Conservation (phyloP, 2,797 vertebrate genomes). For the Eurystomus glaucurus region DNA sequence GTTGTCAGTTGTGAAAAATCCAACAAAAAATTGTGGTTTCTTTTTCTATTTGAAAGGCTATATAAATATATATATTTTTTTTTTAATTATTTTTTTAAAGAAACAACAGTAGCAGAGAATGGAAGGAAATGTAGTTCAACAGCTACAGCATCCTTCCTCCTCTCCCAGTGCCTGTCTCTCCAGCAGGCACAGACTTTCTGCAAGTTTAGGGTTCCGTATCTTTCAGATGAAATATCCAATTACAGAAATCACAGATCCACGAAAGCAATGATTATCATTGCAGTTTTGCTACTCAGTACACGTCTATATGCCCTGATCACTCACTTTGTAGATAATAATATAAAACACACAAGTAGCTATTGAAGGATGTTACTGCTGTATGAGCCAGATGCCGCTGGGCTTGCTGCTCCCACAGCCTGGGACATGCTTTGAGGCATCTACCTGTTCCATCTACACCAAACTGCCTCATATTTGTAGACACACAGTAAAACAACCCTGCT, state of each 20-base stretch:
- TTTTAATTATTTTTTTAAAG: not conserved
- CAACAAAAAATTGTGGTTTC: not conserved
- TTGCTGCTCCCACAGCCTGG: not conserved
- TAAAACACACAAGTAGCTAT: constrained; percentile 30
- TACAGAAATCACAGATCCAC: not conserved
- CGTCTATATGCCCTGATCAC: not conserved
- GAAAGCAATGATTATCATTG: constrained; percentile 45
- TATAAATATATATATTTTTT: too few species aligned
- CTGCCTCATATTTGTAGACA: not conserved
- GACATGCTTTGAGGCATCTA: not conserved
- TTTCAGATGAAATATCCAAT: constrained; percentile 28
- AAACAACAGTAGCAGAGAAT: not conserved
- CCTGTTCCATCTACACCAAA: rapidly evolving
- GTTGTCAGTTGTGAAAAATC: not conserved
- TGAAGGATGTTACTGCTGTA: not conserved
- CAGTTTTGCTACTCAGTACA: not conserved
- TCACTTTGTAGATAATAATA: constrained; percentile 8
- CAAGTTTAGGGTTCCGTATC: not conserved
- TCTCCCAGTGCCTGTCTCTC: not conserved
- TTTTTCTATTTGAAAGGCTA: not conserved
- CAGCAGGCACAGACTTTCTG: not conserved
- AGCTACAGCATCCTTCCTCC: not conserved
- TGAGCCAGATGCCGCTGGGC: not conserved
- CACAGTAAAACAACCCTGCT: not conserved
- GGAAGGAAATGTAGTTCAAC: not conserved